Percentiles rank a stretch among this genome's conserved stretches.
phyloP scores from a whole-genome alignment of 2,888 invertebrate genomes.

The Xestia rhomboidea region DNA sequence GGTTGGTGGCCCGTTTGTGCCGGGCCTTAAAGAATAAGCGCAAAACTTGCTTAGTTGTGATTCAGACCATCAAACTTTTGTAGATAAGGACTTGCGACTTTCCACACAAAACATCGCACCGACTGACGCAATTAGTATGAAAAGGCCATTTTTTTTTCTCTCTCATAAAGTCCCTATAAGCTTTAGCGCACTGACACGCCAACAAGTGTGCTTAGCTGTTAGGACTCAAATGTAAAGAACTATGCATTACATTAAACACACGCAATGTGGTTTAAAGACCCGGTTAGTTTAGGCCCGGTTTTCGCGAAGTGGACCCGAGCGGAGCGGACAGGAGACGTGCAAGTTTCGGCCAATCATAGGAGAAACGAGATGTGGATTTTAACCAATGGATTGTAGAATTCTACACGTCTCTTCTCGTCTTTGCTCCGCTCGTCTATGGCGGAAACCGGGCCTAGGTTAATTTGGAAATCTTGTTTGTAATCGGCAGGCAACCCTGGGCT shows the following conservation, averaged over 20 bases:
- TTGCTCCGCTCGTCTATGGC: not conserved
- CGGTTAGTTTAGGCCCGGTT: not conserved
- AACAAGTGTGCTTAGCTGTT: not conserved
- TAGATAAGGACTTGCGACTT: not conserved
- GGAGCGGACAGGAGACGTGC: not conserved
- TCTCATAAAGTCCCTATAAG: not conserved
- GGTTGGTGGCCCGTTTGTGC: too few species aligned
- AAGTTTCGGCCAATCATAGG: not conserved
- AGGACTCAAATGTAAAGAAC: not conserved
- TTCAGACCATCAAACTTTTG: not conserved
- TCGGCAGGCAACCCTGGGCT: not conserved
- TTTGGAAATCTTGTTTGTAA: not conserved
- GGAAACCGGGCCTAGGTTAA: not conserved
- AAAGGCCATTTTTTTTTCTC: not conserved
- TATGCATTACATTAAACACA: not conserved
- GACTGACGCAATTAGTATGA: not conserved
- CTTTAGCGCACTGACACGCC: not conserved
- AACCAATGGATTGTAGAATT: not conserved
- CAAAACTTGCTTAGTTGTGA: not conserved
- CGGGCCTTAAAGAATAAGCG: not conserved
- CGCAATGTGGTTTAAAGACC: not conserved
- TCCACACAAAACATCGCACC: not conserved
- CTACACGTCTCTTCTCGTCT: not conserved
- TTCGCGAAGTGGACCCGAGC: not conserved
- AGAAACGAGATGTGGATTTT: not conserved